Evolutionary conservation across 2,888 invertebrate species (phyloP).

Genomic region (Ophonus ardosiacus): DNA sequence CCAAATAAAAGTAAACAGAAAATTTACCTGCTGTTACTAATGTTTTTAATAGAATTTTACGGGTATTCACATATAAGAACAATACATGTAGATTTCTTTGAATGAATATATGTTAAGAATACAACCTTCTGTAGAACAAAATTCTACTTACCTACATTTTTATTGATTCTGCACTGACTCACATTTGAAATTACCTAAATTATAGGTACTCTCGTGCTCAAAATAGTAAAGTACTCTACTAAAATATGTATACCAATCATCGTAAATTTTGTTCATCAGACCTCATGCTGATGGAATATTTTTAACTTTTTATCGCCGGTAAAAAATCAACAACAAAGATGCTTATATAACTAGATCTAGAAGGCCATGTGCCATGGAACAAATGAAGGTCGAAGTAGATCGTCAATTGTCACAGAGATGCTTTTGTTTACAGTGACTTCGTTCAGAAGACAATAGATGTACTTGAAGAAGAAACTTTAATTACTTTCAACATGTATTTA

Average conservation of each 20-base stretch:
- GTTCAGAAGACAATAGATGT: neutral
- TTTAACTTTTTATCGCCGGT: neutral
- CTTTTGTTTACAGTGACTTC: slow-evolving; percentile 19
- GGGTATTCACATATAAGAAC: no score
- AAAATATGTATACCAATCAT: no score
- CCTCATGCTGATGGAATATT: neutral
- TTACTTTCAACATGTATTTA: neutral
- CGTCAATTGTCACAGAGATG: slow-evolving; percentile 48
- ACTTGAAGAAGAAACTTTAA: neutral
- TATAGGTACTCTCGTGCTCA: neutral
- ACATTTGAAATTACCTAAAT: neutral
- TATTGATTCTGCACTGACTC: neutral
- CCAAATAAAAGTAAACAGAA: no score
- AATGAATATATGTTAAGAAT: no score
- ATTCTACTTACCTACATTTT: neutral
- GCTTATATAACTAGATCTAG: slow-evolving; percentile 22
- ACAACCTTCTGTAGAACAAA: no score
- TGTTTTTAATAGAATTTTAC: no score
- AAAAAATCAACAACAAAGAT: neutral
- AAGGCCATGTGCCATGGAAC: slow-evolving; percentile 57
- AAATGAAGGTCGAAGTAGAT: slow-evolving; percentile 49
- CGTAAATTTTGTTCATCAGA: no score
- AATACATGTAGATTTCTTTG: no score
- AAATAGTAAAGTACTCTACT: neutral
- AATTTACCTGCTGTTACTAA: no score